Conservation (phyloP, 37 sponge, comb jelly and placozoan species). For the Chondrilla cf. caribensis region DNA sequence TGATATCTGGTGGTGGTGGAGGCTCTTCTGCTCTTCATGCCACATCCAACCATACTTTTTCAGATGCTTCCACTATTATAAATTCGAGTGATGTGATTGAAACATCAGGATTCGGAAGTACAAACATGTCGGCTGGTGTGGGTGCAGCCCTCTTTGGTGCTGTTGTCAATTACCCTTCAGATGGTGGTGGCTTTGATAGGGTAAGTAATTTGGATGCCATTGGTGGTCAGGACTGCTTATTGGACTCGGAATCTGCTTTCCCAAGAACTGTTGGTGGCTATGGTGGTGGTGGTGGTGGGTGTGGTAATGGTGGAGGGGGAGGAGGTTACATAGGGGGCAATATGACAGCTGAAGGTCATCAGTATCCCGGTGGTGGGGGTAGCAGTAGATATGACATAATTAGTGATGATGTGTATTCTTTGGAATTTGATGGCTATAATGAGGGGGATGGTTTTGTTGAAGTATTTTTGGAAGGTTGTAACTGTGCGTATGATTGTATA, state of each 20-base stretch:
- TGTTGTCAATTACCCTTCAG: not conserved
- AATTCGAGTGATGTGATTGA: not conserved
- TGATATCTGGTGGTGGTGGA: slow-evolving; percentile 51
- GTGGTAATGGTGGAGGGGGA: slow-evolving; percentile 19
- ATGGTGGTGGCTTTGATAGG: not conserved
- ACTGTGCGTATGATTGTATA: not conserved
- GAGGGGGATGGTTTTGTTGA: slow-evolving; percentile 8
- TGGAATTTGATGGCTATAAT: not conserved
- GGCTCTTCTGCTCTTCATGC: slow-evolving; percentile 18
- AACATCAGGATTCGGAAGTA: not conserved
- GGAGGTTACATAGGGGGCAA: not conserved
- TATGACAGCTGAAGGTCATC: not conserved
- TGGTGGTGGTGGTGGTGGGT: slow-evolving; percentile 17
- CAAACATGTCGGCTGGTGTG: not conserved
- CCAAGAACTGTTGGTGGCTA: slow-evolving; percentile 10
- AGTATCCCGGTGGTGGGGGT: not conserved
- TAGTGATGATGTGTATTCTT: not conserved
- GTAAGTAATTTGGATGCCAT: not conserved
- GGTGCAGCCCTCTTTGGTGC: not conserved
- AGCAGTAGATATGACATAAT: too few relatives aligned
- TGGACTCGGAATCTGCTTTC: not conserved
- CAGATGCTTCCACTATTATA: too few relatives aligned
- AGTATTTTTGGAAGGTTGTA: not conserved
- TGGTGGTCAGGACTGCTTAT: not conserved
- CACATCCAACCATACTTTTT: not conserved